Percentiles rank a stretch among this genome's conserved stretches.
Conservation (phyloP, 2,797 vertebrate genomes). For the Enteromius trimaculatus region DNA sequence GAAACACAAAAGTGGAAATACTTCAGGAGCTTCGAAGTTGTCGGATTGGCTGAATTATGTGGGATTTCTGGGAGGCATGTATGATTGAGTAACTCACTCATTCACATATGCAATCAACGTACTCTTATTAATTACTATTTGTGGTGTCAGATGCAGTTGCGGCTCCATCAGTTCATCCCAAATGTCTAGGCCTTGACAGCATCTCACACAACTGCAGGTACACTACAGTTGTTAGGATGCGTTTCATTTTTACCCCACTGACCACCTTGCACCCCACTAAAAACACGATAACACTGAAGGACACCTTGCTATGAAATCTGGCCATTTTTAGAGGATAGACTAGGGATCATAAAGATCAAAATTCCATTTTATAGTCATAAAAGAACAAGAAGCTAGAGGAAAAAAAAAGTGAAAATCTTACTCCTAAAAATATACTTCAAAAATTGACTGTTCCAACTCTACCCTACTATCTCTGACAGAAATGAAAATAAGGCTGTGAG, state of each 20-base stretch:
- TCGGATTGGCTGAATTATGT: too few species aligned
- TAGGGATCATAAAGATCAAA: not conserved
- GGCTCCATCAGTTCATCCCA: not conserved
- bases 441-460: not conserved
- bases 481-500: not conserved
- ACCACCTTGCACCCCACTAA: not conserved
- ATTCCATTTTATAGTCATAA: not conserved
- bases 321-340: not conserved
- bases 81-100: not conserved
- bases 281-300: not conserved
- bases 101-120: not conserved
- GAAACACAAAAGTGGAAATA: too few species aligned
- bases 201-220: not conserved
- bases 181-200: not conserved
- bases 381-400: not conserved
- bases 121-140: not conserved
- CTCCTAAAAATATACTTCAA: not conserved
- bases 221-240: not conserved
- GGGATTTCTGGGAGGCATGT: too few species aligned
- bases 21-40: too few species aligned
- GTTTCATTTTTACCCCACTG: not conserved
- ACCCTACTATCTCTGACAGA: not conserved
- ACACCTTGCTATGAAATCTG: not conserved
- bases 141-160: not conserved
- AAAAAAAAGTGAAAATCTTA: not conserved